phyloP scores from a whole-genome alignment of 2,888 invertebrate species.

The Spicauda simplicius region DNA sequence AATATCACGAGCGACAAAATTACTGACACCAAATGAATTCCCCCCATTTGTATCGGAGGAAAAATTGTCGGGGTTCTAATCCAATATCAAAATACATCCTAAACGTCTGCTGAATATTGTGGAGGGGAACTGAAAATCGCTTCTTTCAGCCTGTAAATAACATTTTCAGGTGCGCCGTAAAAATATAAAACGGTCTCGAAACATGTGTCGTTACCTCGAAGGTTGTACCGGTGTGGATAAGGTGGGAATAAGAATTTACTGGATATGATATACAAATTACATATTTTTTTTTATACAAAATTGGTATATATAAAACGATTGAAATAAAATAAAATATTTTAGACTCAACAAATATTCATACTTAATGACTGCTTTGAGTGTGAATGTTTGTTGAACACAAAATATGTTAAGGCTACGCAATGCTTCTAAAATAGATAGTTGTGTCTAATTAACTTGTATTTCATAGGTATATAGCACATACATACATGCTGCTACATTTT shows the following conservation, averaged over 20 bases:
- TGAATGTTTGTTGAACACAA: no score
- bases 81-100: conserved; percentile 50
- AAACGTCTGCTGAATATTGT: conserved; percentile 47
- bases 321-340: no score
- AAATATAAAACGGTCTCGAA: conserved; percentile 56
- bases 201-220: conserved; percentile 55
- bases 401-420: no score
- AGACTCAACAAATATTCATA: no score
- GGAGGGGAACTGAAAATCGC: conserved; percentile 60
- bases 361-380: no score
- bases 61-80: conserved; percentile 42
- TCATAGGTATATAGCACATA: no score
- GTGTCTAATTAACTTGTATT: no score
- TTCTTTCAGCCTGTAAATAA: conserved; percentile 66
- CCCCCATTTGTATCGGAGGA: conserved; percentile 41
- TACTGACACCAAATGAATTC: conserved; percentile 41
- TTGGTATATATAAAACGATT: no score
- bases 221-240: conserved; percentile 38
- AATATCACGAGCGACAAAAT: conserved; percentile 24
- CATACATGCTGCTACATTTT: no score
- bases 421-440: no score
- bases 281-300: no score
- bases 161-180: conserved; percentile 63
- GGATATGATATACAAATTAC: conserved; percentile 5
- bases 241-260: conserved; percentile 22